Conservation (phyloP, 1,140 invertebrate genomes). For the Brachionus calyciflorus region DNA sequence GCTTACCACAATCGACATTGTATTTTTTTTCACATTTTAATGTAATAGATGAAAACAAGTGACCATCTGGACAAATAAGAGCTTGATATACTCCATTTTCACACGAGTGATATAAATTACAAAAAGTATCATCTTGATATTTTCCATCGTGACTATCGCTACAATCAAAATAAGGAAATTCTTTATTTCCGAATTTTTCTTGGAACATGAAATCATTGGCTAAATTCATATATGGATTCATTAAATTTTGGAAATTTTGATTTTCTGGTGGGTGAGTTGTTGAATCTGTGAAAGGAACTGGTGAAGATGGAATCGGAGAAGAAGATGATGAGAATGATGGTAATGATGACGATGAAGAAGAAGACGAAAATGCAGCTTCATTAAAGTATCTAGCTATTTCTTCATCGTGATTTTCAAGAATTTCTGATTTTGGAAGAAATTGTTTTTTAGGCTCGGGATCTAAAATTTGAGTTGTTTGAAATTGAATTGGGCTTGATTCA, state of each 20-base stretch:
- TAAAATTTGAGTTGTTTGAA: neutral
- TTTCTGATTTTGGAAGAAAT: conserved; percentile 11
- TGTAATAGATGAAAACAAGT: neutral
- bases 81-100: neutral
- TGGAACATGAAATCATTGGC: conserved; percentile 11
- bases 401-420: conserved; percentile 9
- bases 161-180: neutral
- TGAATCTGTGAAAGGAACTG: neutral
- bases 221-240: neutral
- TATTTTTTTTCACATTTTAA: conserved; percentile 25
- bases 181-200: neutral
- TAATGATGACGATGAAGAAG: neutral
- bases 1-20: conserved; percentile 23
- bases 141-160: neutral
- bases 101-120: conserved; percentile 40
- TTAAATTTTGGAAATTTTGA: neutral
- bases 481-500: neutral
- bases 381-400: conserved; percentile 27
- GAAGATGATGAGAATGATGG: neutral
- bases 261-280: neutral
- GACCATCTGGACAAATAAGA: conserved; percentile 19
- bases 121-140: neutral
- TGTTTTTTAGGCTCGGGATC: neutral
- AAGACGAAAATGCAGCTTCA: neutral
- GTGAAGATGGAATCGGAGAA: neutral